Conservation (phyloP, 2,888 invertebrate species). For the Limnephilus auricula region DNA sequence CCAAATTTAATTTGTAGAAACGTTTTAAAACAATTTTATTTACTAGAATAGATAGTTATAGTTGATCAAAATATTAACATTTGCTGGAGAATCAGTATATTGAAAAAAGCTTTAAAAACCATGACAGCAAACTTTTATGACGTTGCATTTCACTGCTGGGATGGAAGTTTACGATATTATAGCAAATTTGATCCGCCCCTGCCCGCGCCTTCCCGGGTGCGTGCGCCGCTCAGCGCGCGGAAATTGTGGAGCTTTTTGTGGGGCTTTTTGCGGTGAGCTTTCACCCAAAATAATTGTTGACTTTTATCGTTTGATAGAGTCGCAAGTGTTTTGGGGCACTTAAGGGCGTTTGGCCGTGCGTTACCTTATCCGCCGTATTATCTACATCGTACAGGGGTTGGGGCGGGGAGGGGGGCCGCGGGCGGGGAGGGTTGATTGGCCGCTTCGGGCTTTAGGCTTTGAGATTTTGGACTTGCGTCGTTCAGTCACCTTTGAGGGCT, state of each 20-base stretch:
- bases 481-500: background rate
- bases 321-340: slow-evolving; percentile 51
- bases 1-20: too few relatives aligned
- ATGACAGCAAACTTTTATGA: background rate
- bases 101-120: background rate
- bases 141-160: background rate
- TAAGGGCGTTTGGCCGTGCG: slow-evolving; percentile 36
- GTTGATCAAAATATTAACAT: background rate
- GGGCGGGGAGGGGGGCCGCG: background rate
- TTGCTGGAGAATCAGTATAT: background rate
- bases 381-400: background rate
- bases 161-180: background rate
- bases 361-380: slow-evolving; percentile 38
- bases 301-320: slow-evolving; percentile 59
- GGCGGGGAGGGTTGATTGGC: background rate
- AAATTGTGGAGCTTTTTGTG: slow-evolving; percentile 50
- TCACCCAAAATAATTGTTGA: slow-evolving; percentile 58
- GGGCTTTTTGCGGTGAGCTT: slow-evolving; percentile 37
- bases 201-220: background rate
- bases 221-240: background rate
- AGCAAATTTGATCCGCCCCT: background rate
- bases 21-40: too few relatives aligned
- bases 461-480: background rate
- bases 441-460: background rate
- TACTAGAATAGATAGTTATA: too few relatives aligned